Conservation (phyloP, 2,113 vertebrate genomes). For the Alces alces region DNA sequence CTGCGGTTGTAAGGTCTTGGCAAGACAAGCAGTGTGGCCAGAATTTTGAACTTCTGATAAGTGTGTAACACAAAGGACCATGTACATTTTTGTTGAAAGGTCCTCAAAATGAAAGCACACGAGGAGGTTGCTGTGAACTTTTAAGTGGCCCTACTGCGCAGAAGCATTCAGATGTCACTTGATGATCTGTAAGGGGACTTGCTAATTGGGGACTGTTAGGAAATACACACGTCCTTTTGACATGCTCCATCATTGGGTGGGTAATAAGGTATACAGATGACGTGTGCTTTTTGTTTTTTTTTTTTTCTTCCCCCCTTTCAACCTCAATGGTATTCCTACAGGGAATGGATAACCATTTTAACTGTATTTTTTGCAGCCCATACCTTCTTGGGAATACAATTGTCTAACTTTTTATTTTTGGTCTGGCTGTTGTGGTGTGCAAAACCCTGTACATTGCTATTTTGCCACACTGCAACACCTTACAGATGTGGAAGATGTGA, state of each 20-base stretch:
- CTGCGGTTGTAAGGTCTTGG: slow-evolving; percentile 96
- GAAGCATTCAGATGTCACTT: slow-evolving; percentile 99
- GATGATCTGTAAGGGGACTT: slow-evolving; percentile 97
- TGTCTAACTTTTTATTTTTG: slow-evolving; percentile 96
- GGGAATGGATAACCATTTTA: slow-evolving; percentile 86
- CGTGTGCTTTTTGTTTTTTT: slow-evolving; percentile 86
- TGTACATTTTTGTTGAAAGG: slow-evolving; percentile 88
- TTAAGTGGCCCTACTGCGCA: slow-evolving; percentile 97
- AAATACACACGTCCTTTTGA: slow-evolving; percentile 90
- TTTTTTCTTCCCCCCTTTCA: background rate
- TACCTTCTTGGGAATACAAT: slow-evolving; percentile 80
- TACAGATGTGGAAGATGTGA: slow-evolving; percentile 99
- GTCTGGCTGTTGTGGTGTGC: slow-evolving; percentile 99
- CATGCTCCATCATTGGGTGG: slow-evolving; percentile 86
- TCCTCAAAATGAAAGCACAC: slow-evolving; percentile 94
- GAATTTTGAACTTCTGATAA: slow-evolving; percentile 92
- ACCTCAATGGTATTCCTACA: slow-evolving; percentile 91
- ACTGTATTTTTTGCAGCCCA: slow-evolving; percentile 89
- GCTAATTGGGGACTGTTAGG: slow-evolving; percentile 94
- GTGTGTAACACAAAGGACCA: slow-evolving; percentile 92
- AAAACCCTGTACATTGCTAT: slow-evolving; percentile 93
- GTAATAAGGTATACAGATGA: slow-evolving; percentile 79
- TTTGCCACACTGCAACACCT: slow-evolving; percentile 99
- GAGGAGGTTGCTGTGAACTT: slow-evolving; percentile 95
- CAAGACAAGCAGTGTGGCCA: slow-evolving; percentile 99